Conservation (phyloP, 2,113 vertebrate genomes). For the Strix aluco region DNA sequence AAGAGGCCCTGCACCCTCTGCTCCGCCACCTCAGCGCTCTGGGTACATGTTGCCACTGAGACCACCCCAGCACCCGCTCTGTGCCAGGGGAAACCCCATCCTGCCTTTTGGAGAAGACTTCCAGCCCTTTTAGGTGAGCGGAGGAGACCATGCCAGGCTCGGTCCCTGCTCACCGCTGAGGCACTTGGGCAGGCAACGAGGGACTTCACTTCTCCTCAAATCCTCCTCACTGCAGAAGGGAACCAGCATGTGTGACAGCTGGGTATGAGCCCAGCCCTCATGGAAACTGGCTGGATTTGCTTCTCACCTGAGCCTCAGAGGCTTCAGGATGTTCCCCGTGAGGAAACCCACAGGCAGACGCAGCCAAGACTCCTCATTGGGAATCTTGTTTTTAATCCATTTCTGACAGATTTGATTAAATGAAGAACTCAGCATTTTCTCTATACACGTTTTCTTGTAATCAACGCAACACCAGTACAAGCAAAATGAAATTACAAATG, state of each 20-base stretch:
- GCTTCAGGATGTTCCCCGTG: background rate
- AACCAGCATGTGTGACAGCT: rapidly evolving
- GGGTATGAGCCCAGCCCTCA: background rate
- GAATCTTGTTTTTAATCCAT: background rate
- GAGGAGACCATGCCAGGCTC: background rate
- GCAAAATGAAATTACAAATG: constrained; percentile 19
- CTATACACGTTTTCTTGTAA: background rate
- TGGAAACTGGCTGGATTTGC: background rate
- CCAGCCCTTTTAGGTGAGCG: background rate
- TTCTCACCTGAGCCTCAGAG: background rate
- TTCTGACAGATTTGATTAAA: background rate
- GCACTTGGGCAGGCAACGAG: background rate
- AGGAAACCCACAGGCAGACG: background rate
- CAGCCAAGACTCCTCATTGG: background rate
- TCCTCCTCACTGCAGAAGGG: background rate
- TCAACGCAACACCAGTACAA: background rate
- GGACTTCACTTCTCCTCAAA: background rate
- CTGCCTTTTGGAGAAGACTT: background rate
- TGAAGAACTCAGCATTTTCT: background rate
- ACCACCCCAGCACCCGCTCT: background rate
- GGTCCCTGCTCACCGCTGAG: rapidly evolving
- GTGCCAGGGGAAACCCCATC: background rate
- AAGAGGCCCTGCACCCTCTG: background rate
- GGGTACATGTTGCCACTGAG: rapidly evolving
- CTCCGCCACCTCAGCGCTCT: background rate